Base-by-base conservation (phyloP, 1,140 invertebrate genomes). In the Grapholita molesta region DNA sequence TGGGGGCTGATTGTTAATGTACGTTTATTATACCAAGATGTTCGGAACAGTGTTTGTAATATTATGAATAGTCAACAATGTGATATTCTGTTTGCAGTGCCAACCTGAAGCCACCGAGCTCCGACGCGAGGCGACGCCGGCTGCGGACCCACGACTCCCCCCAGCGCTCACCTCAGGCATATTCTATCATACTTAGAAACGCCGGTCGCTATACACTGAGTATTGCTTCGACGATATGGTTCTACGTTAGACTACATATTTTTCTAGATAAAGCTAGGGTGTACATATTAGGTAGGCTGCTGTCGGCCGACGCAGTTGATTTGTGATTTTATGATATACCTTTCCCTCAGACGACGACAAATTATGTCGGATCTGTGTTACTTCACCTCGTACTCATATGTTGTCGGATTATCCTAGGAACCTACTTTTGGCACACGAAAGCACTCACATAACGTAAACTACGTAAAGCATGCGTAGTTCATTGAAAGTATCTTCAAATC, bases 261-360 rank as follows among this genome's bases (percentile, higher is more conserved):
- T 32, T 61, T 61, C 12, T 61, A 61, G 55, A 61, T 28, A 32
- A 32, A 61, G 24, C 25, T 61, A 61, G 55, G 53, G n/a, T 61
- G 55, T 61, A 61, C 15, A 61, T 61, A 61, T 18, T 48, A 48
- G 42, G 9, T 48, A 48, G 42, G 15, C 42, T 48, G 21, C 38
- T 42, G 38, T 42, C 42, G 18, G 15, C 18, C 9, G 42, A 48
- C n/a, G 42, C 12, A 48, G 42, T 48, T 15, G 38, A 42, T 48
- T 48, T 48, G 42, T 48, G 42, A 48, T 48, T 48, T 48, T 48
- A 48, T 48, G 21, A 21, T 48, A 48, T 48, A 21, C 21, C 21
- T 48, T 48, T 21, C 15, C 42, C 6, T 42, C 21, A 1, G 42
- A 48, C 42, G 42, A 48, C 42, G 42, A 48, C 42, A 48, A 1